phyloP scores from a whole-genome alignment of 1,140 invertebrate species.

The Limonius californicus region DNA sequence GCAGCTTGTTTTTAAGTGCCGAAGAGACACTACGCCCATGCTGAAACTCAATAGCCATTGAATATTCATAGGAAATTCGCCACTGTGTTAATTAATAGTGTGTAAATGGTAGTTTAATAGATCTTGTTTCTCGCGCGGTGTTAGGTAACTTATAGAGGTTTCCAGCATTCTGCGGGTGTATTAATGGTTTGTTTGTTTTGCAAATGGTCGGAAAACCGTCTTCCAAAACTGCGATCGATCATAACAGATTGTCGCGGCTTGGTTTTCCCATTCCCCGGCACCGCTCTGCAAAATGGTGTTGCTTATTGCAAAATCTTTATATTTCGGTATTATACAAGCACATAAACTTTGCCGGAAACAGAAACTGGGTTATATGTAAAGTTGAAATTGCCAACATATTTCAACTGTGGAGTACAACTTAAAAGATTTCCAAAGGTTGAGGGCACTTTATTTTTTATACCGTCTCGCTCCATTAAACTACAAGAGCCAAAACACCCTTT shows the following conservation, averaged over 20 bases:
- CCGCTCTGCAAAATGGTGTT: neutral
- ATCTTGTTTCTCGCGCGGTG: constrained; percentile 21
- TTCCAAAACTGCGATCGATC: no score
- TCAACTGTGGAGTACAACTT: neutral
- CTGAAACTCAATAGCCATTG: constrained; percentile 25
- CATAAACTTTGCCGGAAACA: neutral
- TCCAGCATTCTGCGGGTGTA: neutral
- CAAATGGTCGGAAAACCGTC: no score
- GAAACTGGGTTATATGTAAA: neutral
- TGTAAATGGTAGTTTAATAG: constrained; percentile 33
- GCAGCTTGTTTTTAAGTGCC: constrained; percentile 26
- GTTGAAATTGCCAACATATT: neutral
- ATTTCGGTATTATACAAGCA: neutral
- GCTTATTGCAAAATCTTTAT: neutral
- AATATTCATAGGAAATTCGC: constrained; percentile 33
- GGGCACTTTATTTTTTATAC: neutral
- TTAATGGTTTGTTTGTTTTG: neutral
- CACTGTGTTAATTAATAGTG: constrained; percentile 33
- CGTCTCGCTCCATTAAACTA: neutral
- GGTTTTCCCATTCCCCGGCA: no score
- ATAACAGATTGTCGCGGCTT: no score
- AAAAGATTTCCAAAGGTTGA: neutral
- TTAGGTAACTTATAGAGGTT: constrained; percentile 7
- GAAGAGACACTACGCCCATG: constrained; percentile 7
- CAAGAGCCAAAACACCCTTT: neutral